These are phyloP conservation scores for Aurelia aurita complex sp. Pacific DNA, from an alignment of 30 jellyfish, hydroid and myxozoan genomes.

Conservation along the genomic window DNA sequence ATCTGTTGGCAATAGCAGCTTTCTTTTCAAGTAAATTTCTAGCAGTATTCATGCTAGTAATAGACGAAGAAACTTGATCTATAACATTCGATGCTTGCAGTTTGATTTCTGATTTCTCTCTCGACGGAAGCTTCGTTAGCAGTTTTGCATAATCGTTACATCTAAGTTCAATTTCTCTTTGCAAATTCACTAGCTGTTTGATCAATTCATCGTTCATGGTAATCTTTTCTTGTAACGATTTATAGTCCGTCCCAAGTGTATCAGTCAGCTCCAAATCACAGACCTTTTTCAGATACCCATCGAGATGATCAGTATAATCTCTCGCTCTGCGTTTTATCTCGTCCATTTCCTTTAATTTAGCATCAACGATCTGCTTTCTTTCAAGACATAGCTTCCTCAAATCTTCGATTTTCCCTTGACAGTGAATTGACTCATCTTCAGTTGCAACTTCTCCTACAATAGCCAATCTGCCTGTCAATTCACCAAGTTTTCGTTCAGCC, in stretches of 20 bases:
- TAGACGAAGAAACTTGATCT: too few species aligned
- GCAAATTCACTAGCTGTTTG: background rate
- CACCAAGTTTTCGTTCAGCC: background rate
- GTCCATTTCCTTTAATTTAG: background rate
- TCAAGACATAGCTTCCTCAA: background rate
- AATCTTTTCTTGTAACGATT: background rate
- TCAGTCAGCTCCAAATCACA: background rate
- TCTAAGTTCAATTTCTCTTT: background rate
- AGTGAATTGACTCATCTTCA: background rate
- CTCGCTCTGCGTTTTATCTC: background rate
- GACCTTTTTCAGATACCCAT: background rate
- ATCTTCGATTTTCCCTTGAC: background rate
- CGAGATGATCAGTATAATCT: background rate
- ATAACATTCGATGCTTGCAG: too few species aligned
- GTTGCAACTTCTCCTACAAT: background rate
- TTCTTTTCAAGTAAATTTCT: too few species aligned
- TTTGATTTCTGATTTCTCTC: too few species aligned
- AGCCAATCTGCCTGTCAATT: constrained; percentile 1
- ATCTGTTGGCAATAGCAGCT: too few species aligned
- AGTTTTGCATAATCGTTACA: background rate
- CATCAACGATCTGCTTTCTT: background rate
- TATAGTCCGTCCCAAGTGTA: background rate
- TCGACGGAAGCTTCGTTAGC: too few species aligned
- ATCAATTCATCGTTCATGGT: background rate
- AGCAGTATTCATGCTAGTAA: too few species aligned